A percentile compares a stretch with the other conserved stretches of the same genome.
Conservation (phyloP, 35 echinoderm and acorn worm genomes). For the Chiridota heheva region DNA sequence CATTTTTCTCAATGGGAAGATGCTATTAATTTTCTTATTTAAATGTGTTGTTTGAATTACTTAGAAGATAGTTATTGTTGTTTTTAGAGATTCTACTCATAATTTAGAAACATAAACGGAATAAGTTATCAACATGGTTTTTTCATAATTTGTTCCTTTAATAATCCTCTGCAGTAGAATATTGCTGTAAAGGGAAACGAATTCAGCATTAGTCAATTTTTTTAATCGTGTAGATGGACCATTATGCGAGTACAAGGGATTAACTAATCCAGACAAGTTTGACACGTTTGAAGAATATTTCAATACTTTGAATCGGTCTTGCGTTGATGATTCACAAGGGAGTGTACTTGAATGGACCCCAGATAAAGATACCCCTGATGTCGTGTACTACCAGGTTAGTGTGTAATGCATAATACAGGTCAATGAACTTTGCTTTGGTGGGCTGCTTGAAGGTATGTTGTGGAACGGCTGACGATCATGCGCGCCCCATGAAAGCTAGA, state of each 20-base stretch:
- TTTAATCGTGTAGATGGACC: constrained; percentile 38
- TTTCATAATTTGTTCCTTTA: too few species aligned
- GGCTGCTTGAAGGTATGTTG: too few species aligned
- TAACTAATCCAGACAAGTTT: constrained; percentile 30
- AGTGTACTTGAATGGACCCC: constrained; percentile 60
- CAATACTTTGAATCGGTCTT: constrained; percentile 14
- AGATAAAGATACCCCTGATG: constrained; percentile 55
- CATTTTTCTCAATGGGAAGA: too few species aligned
- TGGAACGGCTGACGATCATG: too few species aligned
- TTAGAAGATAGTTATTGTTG: not conserved
- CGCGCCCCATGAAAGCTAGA: too few species aligned
- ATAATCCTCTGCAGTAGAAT: too few species aligned
- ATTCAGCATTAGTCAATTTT: too few species aligned
- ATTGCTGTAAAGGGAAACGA: too few species aligned
- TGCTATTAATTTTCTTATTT: too few species aligned
- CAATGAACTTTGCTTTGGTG: too few species aligned
- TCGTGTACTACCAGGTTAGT: constrained; percentile 82
- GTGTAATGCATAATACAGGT: too few species aligned
- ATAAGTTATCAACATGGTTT: constrained; percentile 3
- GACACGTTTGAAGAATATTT: constrained; percentile 50
- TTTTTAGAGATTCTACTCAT: not conserved
- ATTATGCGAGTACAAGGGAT: constrained; percentile 45
- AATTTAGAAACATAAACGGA: not conserved
- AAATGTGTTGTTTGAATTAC: too few species aligned
- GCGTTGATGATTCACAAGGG: not conserved